Percentiles rank a stretch among this genome's conserved stretches.
Conservation (phyloP, 2,888 invertebrate species). For the Oligia strigilis region DNA sequence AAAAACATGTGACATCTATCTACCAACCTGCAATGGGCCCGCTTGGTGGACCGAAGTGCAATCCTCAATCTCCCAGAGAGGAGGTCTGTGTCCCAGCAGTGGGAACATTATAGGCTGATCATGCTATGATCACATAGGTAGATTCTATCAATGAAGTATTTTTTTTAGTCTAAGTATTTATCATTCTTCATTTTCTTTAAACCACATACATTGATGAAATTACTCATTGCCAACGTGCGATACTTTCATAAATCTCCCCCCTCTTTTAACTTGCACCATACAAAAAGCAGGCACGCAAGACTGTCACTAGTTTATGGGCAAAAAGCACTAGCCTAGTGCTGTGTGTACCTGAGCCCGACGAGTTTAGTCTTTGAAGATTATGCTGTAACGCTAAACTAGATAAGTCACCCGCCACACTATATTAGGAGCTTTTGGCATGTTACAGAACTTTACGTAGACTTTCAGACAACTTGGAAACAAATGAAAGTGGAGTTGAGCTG, state of each 20-base stretch:
- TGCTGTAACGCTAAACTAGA: constrained; percentile 66
- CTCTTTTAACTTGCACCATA: constrained; percentile 59
- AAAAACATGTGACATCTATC: too few relatives aligned
- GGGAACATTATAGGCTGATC: too few relatives aligned
- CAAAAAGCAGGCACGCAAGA: constrained; percentile 77
- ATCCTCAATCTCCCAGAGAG: too few relatives aligned
- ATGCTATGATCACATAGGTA: too few relatives aligned
- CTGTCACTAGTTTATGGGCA: constrained; percentile 83
- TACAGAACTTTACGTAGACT: constrained; percentile 22
- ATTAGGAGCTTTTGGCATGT: constrained; percentile 51
- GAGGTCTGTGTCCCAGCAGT: too few relatives aligned
- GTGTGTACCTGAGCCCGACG: constrained; percentile 69
- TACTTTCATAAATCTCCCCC: constrained; percentile 4
- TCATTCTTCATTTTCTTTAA: too few relatives aligned
- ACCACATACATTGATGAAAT: too few relatives aligned
- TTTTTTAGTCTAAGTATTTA: too few relatives aligned
- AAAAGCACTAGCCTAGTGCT: constrained; percentile 75
- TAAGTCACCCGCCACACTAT: constrained; percentile 60
- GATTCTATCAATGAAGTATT: too few relatives aligned
- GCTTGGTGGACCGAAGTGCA: too few relatives aligned
- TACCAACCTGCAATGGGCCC: too few relatives aligned
- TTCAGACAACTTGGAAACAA: constrained; percentile 34
- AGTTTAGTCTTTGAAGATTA: constrained; percentile 75
- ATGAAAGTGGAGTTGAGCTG: constrained; percentile 34
- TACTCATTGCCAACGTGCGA: neutral